Base-by-base conservation (phyloP, 2,113 vertebrate genomes). In the Calonectris borealis region DNA sequence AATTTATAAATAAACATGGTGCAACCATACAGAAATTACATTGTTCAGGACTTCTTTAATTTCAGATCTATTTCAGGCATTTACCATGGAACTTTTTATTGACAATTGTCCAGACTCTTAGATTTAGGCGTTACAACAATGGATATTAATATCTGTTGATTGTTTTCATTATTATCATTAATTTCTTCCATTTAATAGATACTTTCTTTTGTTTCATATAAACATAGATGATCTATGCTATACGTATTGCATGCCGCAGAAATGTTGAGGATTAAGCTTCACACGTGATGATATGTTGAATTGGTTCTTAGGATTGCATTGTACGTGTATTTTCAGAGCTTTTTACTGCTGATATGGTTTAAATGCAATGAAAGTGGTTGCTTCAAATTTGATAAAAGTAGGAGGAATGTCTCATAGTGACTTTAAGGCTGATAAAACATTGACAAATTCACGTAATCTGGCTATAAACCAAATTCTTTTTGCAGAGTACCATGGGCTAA, bases 401-500 rank as follows among this genome's bases (percentile, higher is more conserved):
- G 38, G 24, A 71, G 11, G 11, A 89, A 64, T 42, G 16, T 52
- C 27, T 92, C 40, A 19, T 10, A 66, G 20, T 58, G 18, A 51
- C 60, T 31, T 64, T 60, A 60, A 82, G 12, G 10, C 12, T 72
- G 52, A 44, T 25, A 68, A 84, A 77, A 65, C 29, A 40, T 19
- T 42, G 54, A 52, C 14, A 42, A 29, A 52, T 57, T 42, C 10
- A 19, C 6, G 4, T 83, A 65, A 80, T 25, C 22, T 86, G 32
- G 21, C 71, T 82, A 40, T 70, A 90, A 97, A 70, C 6, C 44
- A 81, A 18, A 11, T 75, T 61, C 11, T 55, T 52, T 16, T 73
- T 36, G 3, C 97, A 99, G 99, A 83, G 97, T 99, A 2, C 99
- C 99, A 1, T 99, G 99, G 99, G 99, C 99, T 73, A 98, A 98